Evolutionary conservation across 2,113 vertebrate species (phyloP), one percentile per base, ranked within the genome.

Genomic region (Dryoscopus gambensis): DNA sequence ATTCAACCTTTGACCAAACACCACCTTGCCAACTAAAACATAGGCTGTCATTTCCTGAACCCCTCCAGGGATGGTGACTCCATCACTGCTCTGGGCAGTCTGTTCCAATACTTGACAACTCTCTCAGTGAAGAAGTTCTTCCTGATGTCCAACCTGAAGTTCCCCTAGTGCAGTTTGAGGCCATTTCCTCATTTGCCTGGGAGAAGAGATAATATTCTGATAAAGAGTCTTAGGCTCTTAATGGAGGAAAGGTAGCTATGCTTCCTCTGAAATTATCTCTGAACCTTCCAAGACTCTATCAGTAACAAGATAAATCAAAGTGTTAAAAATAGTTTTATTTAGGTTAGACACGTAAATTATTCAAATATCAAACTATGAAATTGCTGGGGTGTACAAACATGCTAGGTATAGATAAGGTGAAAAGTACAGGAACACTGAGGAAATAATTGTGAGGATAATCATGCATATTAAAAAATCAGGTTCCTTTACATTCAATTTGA

Each of bases 381-480:
- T 44, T 65, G 4, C 35, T 69, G 47, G 15, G n/a, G 10, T 93
- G 44, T 92, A 83, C 37, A 80, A 90, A 92, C 78, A 91, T 50
- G 7, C 22, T 53, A 33, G 11, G 39, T 80, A 35, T n/a, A 83
- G 55, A 27, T 88, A 69, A 91, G 39, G 35, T 46, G 30, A 77
- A 67, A 83, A 91, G 71, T 70, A 84, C 10, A 39, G 76, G 55
- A 84, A 64, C 42, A 63, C 0, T 46, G 57, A 78, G 18, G 74
- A 84, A 91, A 62, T 71, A 84, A 92, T 92, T 91, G 62, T 90
- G 71, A 95, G 68, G 75, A 80, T 95, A 84, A 92, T 89, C 47
- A 37, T 30, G 56, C n/a, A 33, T 75, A 69, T 89, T 89, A 91
- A 94, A 94, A 82, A 80, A 81, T 89, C 52, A 75, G 57, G 21